Evolutionary conservation across 1,140 invertebrate genomes (phyloP).

Genomic region (Nephila pilipes): DNA sequence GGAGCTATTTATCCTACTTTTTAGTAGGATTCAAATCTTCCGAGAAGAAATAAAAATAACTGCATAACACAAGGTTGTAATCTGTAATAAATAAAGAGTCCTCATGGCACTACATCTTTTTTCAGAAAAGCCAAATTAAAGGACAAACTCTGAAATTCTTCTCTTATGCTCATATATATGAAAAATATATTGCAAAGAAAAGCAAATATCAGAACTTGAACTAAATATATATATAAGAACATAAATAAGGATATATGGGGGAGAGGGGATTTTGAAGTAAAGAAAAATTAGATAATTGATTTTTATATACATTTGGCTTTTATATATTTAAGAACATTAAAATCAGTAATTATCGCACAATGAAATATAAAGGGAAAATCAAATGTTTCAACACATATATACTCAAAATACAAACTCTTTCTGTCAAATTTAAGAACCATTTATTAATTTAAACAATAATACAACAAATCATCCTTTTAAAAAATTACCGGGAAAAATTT

Average conservation of each 20-base stretch:
- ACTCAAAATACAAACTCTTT: too few species aligned
- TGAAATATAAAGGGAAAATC: too few species aligned
- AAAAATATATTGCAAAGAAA: constrained; percentile 8
- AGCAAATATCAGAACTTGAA: background rate
- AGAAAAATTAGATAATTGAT: too few species aligned
- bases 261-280: too few species aligned
- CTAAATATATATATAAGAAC: constrained; percentile 42
- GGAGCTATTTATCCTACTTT: background rate
- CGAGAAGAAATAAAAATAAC: background rate
- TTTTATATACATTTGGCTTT: too few species aligned
- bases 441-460: too few species aligned
- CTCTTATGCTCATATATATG: background rate
- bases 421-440: too few species aligned
- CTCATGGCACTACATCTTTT: background rate
- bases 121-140: background rate
- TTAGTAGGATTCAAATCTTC: constrained; percentile 1
- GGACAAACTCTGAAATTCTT: background rate
- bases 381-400: too few species aligned
- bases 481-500: too few species aligned
- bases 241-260: background rate
- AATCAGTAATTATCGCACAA: too few species aligned
- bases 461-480: too few species aligned
- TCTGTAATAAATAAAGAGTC: constrained; percentile 6
- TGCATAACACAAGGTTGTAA: constrained; percentile 12
- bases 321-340: too few species aligned